Evolutionary conservation across 2,888 invertebrate genomes (phyloP), one percentile per base, ranked within the genome.

Genomic region (Strigamia transsilvanica): DNA sequence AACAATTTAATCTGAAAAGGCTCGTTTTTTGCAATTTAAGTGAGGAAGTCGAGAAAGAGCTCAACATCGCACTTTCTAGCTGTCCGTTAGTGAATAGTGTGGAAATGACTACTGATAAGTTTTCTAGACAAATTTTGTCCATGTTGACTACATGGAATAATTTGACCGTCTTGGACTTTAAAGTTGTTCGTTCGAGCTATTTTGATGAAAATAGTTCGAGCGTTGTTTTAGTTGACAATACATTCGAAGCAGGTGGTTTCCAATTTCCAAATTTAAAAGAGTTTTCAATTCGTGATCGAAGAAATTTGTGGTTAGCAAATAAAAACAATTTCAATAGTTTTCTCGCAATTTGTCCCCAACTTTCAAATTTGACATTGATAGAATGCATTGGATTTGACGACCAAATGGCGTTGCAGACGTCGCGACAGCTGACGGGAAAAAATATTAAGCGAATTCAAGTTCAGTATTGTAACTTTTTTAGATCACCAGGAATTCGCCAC

Each of bases 371-470:
- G n/a, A 73, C n/a, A 4, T 15, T 73, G 2, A 2, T 4, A 9
- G 73, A 73, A 73, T 73, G 73, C 73, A 27, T 6, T 32, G 73
- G 73, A 73, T 73, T 73, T 32, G 73, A 73, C n/a, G 32, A 73
- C n/a, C 27, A 73, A 10, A 15, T 27, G 73, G 73, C 73, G 23
- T 15, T 32, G 27, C 27, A 32, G 2, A 2, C 13, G 2, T 73
- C 73, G 10, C 73, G 32, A 9, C 32, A 27, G 12, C 13, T 73
- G 32, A 9, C 13, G 18, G 5, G 21, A n/a, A 18, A 5, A 9
- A n/a, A 18, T 9, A 18, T 56, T n/a, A 18, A 56, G 1, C 56
- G 56, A 56, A 56, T 56, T 18, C 56, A 32, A 27, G 0, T 73
- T 15, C 32, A 73, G 32, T 73, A 3, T 32, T 73, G 73, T 27